Percentiles rank a stretch among this genome's conserved stretches.
These are phyloP conservation scores for Dicrostonyx torquatus DNA, from an alignment of 2,797 vertebrate species.

Conservation along the genomic window DNA sequence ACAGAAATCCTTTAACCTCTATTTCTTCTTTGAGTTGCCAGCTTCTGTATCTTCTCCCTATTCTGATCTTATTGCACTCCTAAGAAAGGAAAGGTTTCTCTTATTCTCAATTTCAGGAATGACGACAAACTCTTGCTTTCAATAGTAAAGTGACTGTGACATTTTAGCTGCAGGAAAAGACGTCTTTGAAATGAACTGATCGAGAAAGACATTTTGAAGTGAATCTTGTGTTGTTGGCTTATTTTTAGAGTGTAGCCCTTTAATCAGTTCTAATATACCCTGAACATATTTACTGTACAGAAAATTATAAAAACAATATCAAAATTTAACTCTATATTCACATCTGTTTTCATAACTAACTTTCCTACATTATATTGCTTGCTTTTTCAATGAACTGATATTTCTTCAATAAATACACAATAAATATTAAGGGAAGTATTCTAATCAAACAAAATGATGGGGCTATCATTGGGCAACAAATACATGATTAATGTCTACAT, in stretches of 20 bases:
- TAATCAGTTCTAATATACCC: neutral
- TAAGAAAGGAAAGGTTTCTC: neutral
- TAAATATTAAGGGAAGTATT: neutral
- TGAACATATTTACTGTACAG: neutral
- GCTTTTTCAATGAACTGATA: neutral
- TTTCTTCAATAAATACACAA: neutral
- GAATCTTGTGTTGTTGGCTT: neutral
- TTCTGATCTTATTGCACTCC: neutral
- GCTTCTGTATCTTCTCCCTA: neutral
- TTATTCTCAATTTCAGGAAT: neutral
- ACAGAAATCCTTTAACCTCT: neutral
- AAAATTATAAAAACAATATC: neutral
- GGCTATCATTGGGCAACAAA: neutral
- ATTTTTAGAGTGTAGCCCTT: neutral
- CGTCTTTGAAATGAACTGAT: conserved; percentile 23
- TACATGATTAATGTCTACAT: neutral
- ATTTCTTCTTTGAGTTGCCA: neutral
- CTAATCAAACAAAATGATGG: neutral
- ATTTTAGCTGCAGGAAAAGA: neutral
- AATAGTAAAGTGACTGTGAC: neutral
- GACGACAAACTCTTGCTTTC: neutral
- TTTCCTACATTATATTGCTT: neutral
- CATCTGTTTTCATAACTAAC: neutral
- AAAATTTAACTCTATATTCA: neutral
- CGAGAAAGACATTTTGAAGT: neutral